Evolutionary conservation across 1,140 invertebrate species (phyloP), one percentile per base, ranked within the genome.

Genomic region (Aphelenchoides besseyi): DNA sequence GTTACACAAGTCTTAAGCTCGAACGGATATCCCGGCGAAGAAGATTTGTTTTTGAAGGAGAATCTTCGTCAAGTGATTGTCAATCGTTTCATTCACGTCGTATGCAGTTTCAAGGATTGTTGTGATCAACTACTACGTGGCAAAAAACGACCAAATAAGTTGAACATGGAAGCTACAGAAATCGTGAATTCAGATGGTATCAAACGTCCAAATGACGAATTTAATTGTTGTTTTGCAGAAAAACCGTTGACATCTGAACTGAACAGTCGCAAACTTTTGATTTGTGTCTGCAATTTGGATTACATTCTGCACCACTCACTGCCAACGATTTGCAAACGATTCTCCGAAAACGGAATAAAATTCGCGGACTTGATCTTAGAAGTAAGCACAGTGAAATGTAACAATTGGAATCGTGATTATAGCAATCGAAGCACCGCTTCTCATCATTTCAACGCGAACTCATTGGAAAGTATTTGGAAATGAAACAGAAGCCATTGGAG

Each of bases 241-340:
- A n/a, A n/a, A n/a, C n/a, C n/a, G n/a, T n/a, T n/a, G n/a, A n/a
- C n/a, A n/a, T n/a, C 2, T 54, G 76, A 77, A 57, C 23, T 72
- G 3, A 74, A 52, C 8, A 71, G 75, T 28, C 68, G 76, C 16
- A 77, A 76, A 36, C 64, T 85, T 32, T 61, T 83, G 2, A 80
- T 82, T 3, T 64, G 72, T 26, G 72, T 85, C 29, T 74, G 80
- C n/a, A 84, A 83, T 66, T 61, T 84, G 16, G 83, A 83, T 26
- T 82, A 82, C 64, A 70, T 83, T 18, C 53, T 81, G 1, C 71
- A 69, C 9, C 70, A 77, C 26, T 84, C 81, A 5, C 53, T 83
- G 12, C 70, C 78, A n/a, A 36, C 57, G 26, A 77, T 84, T 3
- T 79, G 76, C 48, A 78, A 78, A 37, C 72, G 80, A 35, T 70